Conservation (phyloP, 2,113 vertebrate species). For the Zingel zingel region DNA sequence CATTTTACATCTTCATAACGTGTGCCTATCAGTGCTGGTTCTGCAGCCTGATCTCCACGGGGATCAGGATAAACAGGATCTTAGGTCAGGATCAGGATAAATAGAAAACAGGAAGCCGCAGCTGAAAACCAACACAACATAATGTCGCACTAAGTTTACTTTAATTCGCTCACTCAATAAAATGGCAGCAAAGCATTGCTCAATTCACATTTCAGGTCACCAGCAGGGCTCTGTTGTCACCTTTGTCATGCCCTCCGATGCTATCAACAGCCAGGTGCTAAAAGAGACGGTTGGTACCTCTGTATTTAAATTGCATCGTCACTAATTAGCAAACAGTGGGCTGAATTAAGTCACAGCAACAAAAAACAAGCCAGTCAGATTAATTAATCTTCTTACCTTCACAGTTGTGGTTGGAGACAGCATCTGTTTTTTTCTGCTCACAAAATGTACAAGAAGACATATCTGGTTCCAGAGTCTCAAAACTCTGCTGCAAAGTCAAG, state of each 20-base stretch:
- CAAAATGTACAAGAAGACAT: not conserved
- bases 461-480: not conserved
- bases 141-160: not conserved
- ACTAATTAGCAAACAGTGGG: slow-evolving; percentile 22
- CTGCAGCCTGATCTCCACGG: not conserved
- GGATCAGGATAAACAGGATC: not conserved
- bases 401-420: not conserved
- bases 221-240: not conserved
- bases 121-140: not conserved
- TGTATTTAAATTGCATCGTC: not conserved
- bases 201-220: not conserved
- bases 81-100: not conserved
- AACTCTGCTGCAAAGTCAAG: not conserved
- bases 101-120: not conserved
- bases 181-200: too few relatives aligned
- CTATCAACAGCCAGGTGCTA: slow-evolving; percentile 8
- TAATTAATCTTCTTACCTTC: not conserved
- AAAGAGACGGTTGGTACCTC: not conserved
- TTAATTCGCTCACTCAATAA: not conserved
- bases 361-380: slow-evolving; percentile 11
- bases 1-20: slow-evolving; percentile 22
- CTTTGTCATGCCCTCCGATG: not conserved
- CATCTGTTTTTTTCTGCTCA: not conserved
- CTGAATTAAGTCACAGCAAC: slow-evolving; percentile 11
- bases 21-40: not conserved